Percentiles rank a stretch among this genome's conserved stretches.
Evolutionary conservation across 2,113 vertebrate genomes (phyloP).

Genomic region (Trichomycterus rosablanca): DNA sequence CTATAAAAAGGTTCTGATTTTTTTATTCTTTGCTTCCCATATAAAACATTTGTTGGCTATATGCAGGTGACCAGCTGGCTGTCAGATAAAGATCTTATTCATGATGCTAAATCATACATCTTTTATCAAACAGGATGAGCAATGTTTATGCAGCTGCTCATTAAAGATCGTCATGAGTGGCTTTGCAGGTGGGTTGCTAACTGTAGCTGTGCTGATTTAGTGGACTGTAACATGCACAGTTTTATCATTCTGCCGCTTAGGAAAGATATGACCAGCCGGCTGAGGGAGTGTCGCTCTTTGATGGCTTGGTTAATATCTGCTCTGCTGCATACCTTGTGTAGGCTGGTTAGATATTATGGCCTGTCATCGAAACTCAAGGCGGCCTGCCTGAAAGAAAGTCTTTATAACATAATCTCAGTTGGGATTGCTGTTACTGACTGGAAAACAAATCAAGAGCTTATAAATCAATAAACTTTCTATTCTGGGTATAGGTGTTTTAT

Average conservation of each 20-base stretch:
- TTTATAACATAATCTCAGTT: too few species aligned
- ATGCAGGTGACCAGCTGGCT: constrained; percentile 11
- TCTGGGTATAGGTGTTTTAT: too few species aligned
- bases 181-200: constrained; percentile 48
- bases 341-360: constrained; percentile 37
- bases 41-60: not conserved
- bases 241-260: constrained; percentile 26
- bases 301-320: constrained; percentile 12
- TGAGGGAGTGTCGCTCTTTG: constrained; percentile 38
- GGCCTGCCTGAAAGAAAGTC: constrained; percentile 1
- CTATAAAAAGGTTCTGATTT: too few species aligned
- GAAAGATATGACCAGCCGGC: constrained; percentile 51
- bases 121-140: constrained; percentile 55
- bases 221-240: not conserved
- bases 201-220: constrained; percentile 51
- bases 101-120: not conserved
- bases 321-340: constrained; percentile 34
- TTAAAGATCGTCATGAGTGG: constrained; percentile 52
- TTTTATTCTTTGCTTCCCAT: not conserved
- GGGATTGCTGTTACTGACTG: too few species aligned
- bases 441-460: too few species aligned
- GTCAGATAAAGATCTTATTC: constrained; percentile 21
- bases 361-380: constrained; percentile 30
- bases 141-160: constrained; percentile 58
- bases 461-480: too few species aligned